Evolutionary conservation across 2,888 invertebrate species (phyloP), one percentile per base, ranked within the genome.

Genomic region (Drosophila flavopinicola): DNA sequence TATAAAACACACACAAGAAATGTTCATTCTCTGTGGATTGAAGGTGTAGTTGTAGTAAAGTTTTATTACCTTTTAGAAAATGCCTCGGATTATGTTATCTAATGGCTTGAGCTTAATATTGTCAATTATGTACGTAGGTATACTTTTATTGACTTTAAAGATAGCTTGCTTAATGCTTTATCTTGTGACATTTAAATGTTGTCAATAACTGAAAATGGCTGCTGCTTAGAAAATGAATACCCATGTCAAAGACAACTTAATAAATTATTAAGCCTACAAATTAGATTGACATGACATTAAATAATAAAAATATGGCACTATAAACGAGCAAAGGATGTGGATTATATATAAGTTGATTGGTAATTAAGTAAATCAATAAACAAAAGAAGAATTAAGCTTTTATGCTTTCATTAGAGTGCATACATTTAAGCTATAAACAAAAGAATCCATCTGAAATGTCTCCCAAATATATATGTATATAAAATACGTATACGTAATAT

Each of bases 1-100:
- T 35, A 47, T 30, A 20, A 37, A 37, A 15, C 6, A 17, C 37
- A n/a, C n/a, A 47, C 17, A 15, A 25, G 10, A 41, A 58, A 42
- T 41, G 15, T 58, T 41, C 11, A 27, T 17, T 11, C 35, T n/a
- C 37, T 17, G 17, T 1, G 6, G 10, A 6, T 25, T 10, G 17
- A 6, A 29, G n/a, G 20, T 20, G 20, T 3, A 9, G 17, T 17
- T 27, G 17, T 11, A 4, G 0, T 17, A 1, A 39, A 39, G 11
- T 11, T 27, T 20, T 6, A 44, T 44, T 44, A 30, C 7, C 10
- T 30, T 20, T 10, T 11, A 10, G 11, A 20, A 30, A 44, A 44
- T 37, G n/a, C 17, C 17, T 20, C n/a, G 6, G 20, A 20, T 20
- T 20, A 20, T 20, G 20, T 4, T 20, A 3, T 20, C 2, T 20